Conservation (phyloP, 2,797 vertebrate genomes). For the Podarcis siculus region DNA sequence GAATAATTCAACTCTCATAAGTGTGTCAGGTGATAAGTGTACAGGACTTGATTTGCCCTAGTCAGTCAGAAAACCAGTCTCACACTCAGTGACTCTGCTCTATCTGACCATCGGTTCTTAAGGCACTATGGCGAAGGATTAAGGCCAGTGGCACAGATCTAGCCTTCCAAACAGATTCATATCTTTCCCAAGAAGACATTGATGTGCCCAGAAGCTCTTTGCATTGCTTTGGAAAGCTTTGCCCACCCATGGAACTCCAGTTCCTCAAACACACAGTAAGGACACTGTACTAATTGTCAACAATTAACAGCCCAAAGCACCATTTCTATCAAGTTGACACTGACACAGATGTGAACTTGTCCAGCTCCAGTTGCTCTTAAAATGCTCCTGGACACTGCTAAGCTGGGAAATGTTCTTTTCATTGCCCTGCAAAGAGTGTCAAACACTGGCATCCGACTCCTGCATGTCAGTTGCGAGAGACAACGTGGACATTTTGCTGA, state of each 20-base stretch:
- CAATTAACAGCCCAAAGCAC: slow-evolving; percentile 65
- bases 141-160: slow-evolving; percentile 61
- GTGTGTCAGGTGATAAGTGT: slow-evolving; percentile 60
- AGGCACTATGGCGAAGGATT: slow-evolving; percentile 68
- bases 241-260: slow-evolving; percentile 64
- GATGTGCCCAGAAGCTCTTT: slow-evolving; percentile 71
- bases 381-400: slow-evolving; percentile 70
- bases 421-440: slow-evolving; percentile 57
- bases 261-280: slow-evolving; percentile 47
- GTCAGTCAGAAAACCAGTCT: slow-evolving; percentile 65
- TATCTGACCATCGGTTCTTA: slow-evolving; percentile 68
- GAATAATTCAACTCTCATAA: slow-evolving; percentile 70
- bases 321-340: slow-evolving; percentile 71
- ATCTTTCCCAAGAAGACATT: slow-evolving; percentile 62
- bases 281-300: slow-evolving; percentile 62
- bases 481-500: slow-evolving; percentile 38
- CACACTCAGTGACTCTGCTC: slow-evolving; percentile 41
- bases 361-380: slow-evolving; percentile 61
- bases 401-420: slow-evolving; percentile 58
- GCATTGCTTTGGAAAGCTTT: slow-evolving; percentile 50
- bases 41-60: slow-evolving; percentile 56
- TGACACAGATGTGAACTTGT: slow-evolving; percentile 66
- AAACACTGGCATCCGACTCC: slow-evolving; percentile 68
- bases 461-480: slow-evolving; percentile 61
- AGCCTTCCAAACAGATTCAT: slow-evolving; percentile 65